Conservation (phyloP, 2,888 invertebrate species). For the Epicampocera succincta region DNA sequence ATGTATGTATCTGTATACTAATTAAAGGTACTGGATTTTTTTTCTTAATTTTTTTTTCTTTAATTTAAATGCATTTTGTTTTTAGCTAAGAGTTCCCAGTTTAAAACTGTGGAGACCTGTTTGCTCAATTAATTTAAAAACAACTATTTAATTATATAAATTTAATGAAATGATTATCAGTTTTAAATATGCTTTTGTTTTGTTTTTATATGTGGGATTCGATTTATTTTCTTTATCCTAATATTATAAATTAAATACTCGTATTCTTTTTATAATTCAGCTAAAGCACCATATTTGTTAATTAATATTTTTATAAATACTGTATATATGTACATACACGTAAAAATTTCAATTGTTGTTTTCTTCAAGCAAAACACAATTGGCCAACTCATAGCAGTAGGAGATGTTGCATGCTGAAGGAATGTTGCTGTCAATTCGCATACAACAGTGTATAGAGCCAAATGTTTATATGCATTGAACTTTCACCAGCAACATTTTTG, state of each 20-base stretch:
- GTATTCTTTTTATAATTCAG: conserved; percentile 75
- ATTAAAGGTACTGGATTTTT: conserved; percentile 72
- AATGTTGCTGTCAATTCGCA: too few relatives aligned
- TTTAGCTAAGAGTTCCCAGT: conserved; percentile 44
- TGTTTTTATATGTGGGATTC: conserved; percentile 51
- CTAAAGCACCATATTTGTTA: conserved; percentile 79
- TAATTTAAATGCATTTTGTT: conserved; percentile 56
- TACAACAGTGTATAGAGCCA: too few relatives aligned
- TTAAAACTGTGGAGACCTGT: conserved; percentile 40
- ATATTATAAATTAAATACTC: conserved; percentile 29
- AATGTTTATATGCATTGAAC: too few relatives aligned
- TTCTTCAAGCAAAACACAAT: too few relatives aligned
- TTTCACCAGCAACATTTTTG: too few relatives aligned
- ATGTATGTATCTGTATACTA: conserved; percentile 23
- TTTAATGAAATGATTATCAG: conserved; percentile 62
- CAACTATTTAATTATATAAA: conserved; percentile 54
- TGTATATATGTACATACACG: conserved; percentile 60
- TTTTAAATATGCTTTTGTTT: conserved; percentile 57
- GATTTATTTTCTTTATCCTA: conserved; percentile 39
- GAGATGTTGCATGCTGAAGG: too few relatives aligned
- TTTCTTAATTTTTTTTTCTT: conserved; percentile 34
- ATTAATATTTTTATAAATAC: conserved; percentile 56
- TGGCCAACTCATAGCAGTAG: too few relatives aligned
- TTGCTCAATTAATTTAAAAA: conserved; percentile 51
- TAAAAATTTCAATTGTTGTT: conserved; percentile 13